These are phyloP conservation scores for Nilaparvata lugens DNA, from an alignment of 1,140 invertebrate species.

Conservation along the genomic window DNA sequence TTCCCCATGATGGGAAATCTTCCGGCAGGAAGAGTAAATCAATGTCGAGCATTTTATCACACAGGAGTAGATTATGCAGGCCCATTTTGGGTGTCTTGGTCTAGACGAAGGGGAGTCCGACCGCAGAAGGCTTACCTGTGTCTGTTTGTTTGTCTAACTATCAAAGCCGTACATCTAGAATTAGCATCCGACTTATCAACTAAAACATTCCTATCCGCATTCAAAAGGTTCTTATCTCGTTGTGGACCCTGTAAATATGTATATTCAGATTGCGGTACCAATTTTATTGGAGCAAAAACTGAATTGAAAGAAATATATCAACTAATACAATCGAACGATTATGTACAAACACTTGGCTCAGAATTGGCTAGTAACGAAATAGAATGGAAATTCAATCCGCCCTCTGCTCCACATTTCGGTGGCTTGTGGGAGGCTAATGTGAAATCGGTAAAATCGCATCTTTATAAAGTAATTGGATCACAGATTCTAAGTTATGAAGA, in stretches of 20 bases:
- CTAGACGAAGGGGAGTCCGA: no score
- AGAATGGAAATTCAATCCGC: constrained; percentile 35
- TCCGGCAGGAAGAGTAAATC: no score
- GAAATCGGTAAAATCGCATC: constrained; percentile 23
- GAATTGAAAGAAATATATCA: constrained; percentile 3
- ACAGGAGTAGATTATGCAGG: no score
- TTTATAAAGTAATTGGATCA: constrained; percentile 18
- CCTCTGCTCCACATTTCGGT: constrained; percentile 26
- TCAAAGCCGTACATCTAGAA: constrained; percentile 29
- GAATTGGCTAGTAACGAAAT: constrained; percentile 20
- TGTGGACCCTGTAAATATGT: constrained; percentile 13
- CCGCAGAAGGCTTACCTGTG: no score
- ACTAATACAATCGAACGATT: neutral
- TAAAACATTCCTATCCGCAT: constrained; percentile 24
- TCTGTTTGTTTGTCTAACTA: no score
- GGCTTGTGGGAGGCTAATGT: constrained; percentile 24
- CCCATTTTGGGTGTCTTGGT: no score
- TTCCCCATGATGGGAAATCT: no score
- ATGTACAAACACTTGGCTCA: neutral
- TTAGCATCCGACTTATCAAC: constrained; percentile 21
- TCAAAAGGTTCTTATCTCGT: constrained; percentile 29
- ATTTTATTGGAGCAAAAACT: constrained; percentile 16
- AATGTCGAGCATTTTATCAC: no score
- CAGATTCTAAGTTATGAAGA: constrained; percentile 29
- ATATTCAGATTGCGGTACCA: constrained; percentile 15